Evolutionary conservation across 2,797 vertebrate genomes (phyloP), one percentile per base, ranked within the genome.

Genomic region (Clamator glandarius): DNA sequence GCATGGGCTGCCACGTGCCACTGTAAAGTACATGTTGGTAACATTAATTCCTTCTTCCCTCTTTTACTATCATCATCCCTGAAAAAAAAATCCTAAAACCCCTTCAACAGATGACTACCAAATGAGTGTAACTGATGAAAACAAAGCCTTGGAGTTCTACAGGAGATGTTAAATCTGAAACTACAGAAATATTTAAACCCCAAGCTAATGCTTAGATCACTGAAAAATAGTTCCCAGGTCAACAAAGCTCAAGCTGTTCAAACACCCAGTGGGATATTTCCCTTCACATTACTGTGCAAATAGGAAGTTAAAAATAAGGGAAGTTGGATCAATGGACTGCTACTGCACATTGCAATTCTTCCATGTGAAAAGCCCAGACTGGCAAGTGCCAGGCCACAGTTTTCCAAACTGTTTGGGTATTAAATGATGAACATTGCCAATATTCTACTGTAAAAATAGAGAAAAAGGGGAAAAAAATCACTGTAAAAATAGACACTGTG

Each of bases 231-330:
- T 82, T 95, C 76, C 46, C 80, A 75, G 73, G 41, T 95, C 93
- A 97, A 83, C 29, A 92, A 87, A 92, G 50, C 87, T 95, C 94
- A 96, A 92, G 88, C 68, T 97, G 48, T 96, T 96, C 57, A 94
- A 96, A 94, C 23, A 95, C 59, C 35, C 51, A 83, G 42, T 77
- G 83, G 61, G 55, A 81, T 87, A 80, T 93, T 96, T 96, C 63
- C 29, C 75, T 92, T 87, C 42, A 59, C 24, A 25, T 63, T 33
- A 87, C 20, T 74, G 54, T 94, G 20, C 26, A 92, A 96, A 95
- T 42, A 93, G 57, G 58, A 95, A 95, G 33, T 83, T 50, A 90
- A 88, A 80, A 90, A 18, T 48, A 89, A 79, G 59, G 9, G 24
- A 96, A 89, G 26, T n/a, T 88, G 61, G 52, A 94, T 77, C 57